Conservation (phyloP, 2,113 vertebrate species). For the Catagonus wagneri region DNA sequence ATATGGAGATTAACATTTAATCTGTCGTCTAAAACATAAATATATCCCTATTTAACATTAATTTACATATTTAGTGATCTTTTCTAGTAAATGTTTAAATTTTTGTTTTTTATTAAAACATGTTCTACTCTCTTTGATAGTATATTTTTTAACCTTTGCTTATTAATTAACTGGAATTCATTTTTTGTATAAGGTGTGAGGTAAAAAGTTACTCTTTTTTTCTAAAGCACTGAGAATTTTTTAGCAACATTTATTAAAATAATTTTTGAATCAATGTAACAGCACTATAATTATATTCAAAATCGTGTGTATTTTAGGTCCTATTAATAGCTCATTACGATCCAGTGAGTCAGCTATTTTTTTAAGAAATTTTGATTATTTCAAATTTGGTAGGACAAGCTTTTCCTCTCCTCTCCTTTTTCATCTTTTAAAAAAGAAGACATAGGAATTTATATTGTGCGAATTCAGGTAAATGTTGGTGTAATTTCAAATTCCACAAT, state of each 20-base stretch:
- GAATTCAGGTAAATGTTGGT: neutral
- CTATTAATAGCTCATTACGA: neutral
- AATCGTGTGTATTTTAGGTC: neutral
- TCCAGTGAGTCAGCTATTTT: neutral
- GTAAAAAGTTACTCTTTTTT: neutral
- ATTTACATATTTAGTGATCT: neutral
- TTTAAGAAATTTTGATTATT: neutral
- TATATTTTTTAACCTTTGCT: neutral
- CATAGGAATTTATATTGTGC: neutral
- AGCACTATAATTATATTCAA: neutral
- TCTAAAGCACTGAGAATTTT: neutral
- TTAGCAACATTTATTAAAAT: neutral
- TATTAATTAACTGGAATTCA: neutral
- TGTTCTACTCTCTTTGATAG: neutral
- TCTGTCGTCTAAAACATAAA: neutral
- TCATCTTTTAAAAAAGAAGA: neutral
- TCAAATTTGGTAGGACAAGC: neutral
- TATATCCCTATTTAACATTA: neutral
- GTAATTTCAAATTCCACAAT: neutral
- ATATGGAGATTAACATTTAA: neutral
- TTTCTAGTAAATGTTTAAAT: neutral
- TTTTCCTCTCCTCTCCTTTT: neutral
- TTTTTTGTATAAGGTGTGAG: neutral
- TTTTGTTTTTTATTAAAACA: neutral
- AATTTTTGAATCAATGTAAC: neutral